Conservation (phyloP, 1,140 invertebrate species). For the Gerris buenoi region DNA sequence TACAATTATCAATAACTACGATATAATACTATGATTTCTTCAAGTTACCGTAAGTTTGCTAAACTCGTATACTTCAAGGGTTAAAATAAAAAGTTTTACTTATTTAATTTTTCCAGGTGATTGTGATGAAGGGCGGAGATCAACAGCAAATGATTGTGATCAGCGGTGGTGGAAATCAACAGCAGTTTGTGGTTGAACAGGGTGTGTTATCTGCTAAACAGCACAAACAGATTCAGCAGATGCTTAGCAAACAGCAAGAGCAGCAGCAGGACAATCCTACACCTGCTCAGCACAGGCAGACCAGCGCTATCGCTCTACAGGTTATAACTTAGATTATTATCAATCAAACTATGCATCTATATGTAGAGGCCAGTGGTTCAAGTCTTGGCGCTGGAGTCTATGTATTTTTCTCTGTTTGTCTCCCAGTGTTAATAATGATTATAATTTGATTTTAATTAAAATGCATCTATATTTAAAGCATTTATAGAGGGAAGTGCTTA, state of each 20-base stretch:
- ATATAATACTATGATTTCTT: no score
- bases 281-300: neutral
- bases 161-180: slow-evolving; percentile 13
- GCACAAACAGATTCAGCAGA: slow-evolving; percentile 20
- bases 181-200: slow-evolving; percentile 17
- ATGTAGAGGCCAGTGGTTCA: no score
- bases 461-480: no score
- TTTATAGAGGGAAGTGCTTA: no score
- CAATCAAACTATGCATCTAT: no score
- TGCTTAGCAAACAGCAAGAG: slow-evolving; percentile 10
- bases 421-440: no score
- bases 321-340: no score
- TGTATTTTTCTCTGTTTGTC: no score
- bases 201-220: slow-evolving; percentile 15
- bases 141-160: slow-evolving; percentile 21
- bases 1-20: no score
- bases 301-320: neutral
- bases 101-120: slow-evolving; percentile 8
- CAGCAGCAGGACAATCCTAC: neutral
- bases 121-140: slow-evolving; percentile 13
- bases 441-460: no score
- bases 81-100: slow-evolving; percentile 1
- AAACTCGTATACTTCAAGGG: neutral
- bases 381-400: no score
- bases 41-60: slow-evolving; percentile 8